Base-by-base conservation (phyloP, 2,888 invertebrate species). In the Pharmacophagus antenor region DNA sequence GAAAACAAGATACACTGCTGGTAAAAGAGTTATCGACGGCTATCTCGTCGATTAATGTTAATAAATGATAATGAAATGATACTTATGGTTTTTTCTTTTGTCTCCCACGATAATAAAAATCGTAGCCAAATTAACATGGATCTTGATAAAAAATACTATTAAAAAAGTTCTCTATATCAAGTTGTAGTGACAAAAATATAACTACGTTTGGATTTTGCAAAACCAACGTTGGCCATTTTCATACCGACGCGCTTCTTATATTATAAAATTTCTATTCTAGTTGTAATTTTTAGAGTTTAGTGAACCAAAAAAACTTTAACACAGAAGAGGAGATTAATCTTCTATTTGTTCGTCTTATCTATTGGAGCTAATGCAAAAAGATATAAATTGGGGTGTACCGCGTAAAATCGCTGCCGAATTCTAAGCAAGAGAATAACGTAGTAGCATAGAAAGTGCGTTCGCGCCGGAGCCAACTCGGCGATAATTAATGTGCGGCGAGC, bases 401-500 rank as follows among this genome's bases (percentile, higher is more conserved):
- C 58, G 53, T 51, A 71, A 71, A 73, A 72, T 70, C 61, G 47
- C 61, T 67, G 65, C 67, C 65, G 67, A 72, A 72, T 72, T 70
- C 68, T 70, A 73, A 72, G 61, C 64, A 63, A 64, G 63, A 66
- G 64, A 73, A 77, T 76, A 78, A 74, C 74, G 74, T 70, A 76
- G 77, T 74, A 76, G 73, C 84, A 82, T 88, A 89, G 89, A 90
- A 90, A 89, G 80, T 85, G 82, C 80, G 84, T 85, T 82, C 81
- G 77, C 79, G 82, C 77, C 77, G 77, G 80, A 82, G 84, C 80
- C 85, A 84, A 84, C 77, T 81, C 84, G 76, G 77, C 84, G 84
- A 82, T 88, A 89, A 89, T 89, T 88, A 89, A 88, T 86, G 88
- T 87, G 81, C 82, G 67, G 80, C 81, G 81, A 78, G 79, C 76